Conservation (phyloP, 1,140 invertebrate genomes). For the Zaprionus vittiger region DNA sequence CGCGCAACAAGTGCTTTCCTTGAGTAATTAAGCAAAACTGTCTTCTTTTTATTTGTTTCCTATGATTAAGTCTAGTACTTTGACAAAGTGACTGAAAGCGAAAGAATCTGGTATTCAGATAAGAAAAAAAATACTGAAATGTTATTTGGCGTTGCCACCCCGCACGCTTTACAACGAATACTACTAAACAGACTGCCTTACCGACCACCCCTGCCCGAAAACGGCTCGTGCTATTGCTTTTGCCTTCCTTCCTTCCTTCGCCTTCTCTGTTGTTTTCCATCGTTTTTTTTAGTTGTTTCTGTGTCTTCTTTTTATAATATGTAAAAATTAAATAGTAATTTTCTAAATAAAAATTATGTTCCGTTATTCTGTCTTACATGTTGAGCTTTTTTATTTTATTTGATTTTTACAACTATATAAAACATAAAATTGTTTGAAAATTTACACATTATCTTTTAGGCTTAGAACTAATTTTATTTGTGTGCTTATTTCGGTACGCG, state of each 20-base stretch:
- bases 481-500: constrained; percentile 57
- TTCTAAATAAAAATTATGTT: neutral
- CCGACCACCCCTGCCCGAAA: no score
- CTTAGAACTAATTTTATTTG: constrained; percentile 67
- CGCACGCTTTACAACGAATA: no score
- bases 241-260: no score
- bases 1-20: no score
- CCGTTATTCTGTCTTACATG: neutral
- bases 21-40: no score
- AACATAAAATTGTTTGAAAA: constrained; percentile 64
- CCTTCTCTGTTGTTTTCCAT: no score
- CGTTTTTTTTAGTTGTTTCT: no score
- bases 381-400: constrained; percentile 74
- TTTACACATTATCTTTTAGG: constrained; percentile 64
- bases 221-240: no score
- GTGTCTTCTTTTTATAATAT: no score
- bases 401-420: constrained; percentile 69
- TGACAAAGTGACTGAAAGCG: neutral
- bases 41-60: no score
- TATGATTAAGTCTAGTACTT: no score
- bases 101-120: neutral
- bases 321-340: neutral
- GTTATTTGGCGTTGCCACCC: neutral
- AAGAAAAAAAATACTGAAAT: neutral
- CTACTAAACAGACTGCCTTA: no score